Evolutionary conservation across 2,113 vertebrate species (phyloP), one percentile per base, ranked within the genome.

Genomic region (Megaptera novaeangliae): DNA sequence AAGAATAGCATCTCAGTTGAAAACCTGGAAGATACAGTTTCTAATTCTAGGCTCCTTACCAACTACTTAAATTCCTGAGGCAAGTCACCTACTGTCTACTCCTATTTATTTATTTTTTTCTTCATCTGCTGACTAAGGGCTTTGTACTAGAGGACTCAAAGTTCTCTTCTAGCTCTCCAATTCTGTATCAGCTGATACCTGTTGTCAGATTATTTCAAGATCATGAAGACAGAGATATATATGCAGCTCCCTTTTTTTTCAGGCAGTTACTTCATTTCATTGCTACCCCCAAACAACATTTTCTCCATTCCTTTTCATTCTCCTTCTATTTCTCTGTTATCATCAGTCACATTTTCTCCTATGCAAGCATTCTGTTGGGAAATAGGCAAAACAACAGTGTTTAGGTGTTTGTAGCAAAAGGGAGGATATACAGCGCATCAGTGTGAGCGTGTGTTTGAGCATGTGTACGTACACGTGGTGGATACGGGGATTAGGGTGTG

Each of bases 401-500:
- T 92, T 34, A 74, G n/a, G 23, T 31, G 5, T 85, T 15, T 63
- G 3, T 80, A 44, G n/a, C 27, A 46, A 61, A 57, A 41, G 11
- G 61, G 27, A 31, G 25, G 44, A 3, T 29, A 14, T 39, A 72
- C 11, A 49, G 18, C 27, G 39, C 68, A 27, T 25, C 12, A 14
- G 18, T 20, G 29, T 44, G 49, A 36, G 21, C 13, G 2, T 20
- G 7, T 25, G 20, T 93, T 15, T 55, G 15, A 57, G 34, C 41
- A 5, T 36, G 34, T 21, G 17, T 9, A 3, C 3, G 10, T 71
- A 8, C 0, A 0, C 17, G 7, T n/a, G 49, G 18, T 46, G 15
- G 17, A 14, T 63, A 36, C 1, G 25, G 34, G 52, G 15, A 52
- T 55, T 3, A 44, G 17, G 34, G 18, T 7, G 2, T 31, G 10